Base-by-base conservation (phyloP, 2,888 invertebrate genomes). In the Phortica okadai region DNA sequence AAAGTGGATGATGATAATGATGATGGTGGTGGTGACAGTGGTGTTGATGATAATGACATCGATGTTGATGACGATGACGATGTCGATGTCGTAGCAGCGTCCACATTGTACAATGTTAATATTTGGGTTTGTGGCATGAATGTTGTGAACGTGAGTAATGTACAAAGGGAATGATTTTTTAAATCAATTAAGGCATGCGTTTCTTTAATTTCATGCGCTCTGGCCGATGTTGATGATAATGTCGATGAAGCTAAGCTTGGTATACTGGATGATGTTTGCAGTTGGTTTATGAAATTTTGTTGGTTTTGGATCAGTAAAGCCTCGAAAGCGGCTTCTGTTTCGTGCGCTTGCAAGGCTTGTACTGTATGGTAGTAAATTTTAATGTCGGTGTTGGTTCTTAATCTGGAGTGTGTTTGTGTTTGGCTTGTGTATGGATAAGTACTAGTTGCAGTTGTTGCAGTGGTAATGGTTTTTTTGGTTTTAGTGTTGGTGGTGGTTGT, bases 181-280 rank as follows among this genome's bases (percentile, higher is more conserved):
- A 90, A 85, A 83, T 90, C 90, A 83, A 90, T 90, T 85, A 90
- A 77, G 80, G 90, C 88, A 83, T 90, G 89, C 81, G 89, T 89
- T 89, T 89, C 89, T 89, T 89, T 88, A 79, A 84, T 83, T 85
- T 86, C 82, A 79, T 82, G 80, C 75, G 81, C 81, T 80, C 78
- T 54, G 74, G 79, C 45, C 75, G 80, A 74, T 76, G 79, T 73
- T 78, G 81, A 69, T 77, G 69, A 76, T 66, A 33, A 66, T 79
- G 79, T 75, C 75, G 82, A 72, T 76, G 75, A 77, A 76, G 78
- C 64, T 79, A 67, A 73, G 70, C 74, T 74, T 78, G 74, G 45
- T 77, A 81, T 73, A 79, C 79, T 77, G 81, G 78, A 74, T 81
- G 79, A 75, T 80, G 75, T 33, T 74, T 76, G 75, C 75, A 79